Evolutionary conservation across 1,140 invertebrate species (phyloP).

Genomic region (Habropoda laboriosa): DNA sequence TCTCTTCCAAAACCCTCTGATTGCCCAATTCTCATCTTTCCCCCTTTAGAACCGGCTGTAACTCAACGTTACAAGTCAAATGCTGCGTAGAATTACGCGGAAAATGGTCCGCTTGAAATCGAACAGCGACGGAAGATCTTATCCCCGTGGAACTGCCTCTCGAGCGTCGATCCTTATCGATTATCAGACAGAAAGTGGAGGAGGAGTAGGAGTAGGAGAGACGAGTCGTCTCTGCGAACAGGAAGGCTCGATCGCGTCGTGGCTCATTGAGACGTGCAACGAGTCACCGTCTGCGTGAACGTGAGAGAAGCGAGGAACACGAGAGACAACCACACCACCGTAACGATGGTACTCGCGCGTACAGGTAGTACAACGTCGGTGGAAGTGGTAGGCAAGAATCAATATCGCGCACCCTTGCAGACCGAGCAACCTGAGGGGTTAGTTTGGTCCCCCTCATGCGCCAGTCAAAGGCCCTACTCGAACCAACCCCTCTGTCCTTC

Average conservation of each 20-base stretch:
- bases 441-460: conserved; percentile 60
- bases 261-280: conserved; percentile 67
- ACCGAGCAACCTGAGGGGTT: conserved; percentile 62
- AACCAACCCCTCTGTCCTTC: neutral
- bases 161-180: conserved; percentile 61
- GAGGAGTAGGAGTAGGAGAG: neutral
- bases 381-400: conserved; percentile 67
- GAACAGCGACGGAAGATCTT: conserved; percentile 53
- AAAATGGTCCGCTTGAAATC: neutral
- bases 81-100: neutral
- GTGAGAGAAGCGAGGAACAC: conserved; percentile 34
- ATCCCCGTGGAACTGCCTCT: conserved; percentile 42
- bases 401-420: conserved; percentile 70
- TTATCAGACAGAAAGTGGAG: conserved; percentile 17
- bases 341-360: conserved; percentile 1
- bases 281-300: conserved; percentile 52
- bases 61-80: neutral
- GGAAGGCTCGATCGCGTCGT: conserved; percentile 44
- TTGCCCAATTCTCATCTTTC: neutral
- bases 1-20: too few species aligned
- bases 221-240: neutral
- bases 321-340: conserved; percentile 42
- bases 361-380: conserved; percentile 35
- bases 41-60: neutral
- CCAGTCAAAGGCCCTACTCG: conserved; percentile 63